Percentiles rank a stretch among this genome's conserved stretches.
These are phyloP conservation scores for Pseudorectes ferrugineus DNA, from an alignment of 2,113 vertebrate species.

Conservation along the genomic window DNA sequence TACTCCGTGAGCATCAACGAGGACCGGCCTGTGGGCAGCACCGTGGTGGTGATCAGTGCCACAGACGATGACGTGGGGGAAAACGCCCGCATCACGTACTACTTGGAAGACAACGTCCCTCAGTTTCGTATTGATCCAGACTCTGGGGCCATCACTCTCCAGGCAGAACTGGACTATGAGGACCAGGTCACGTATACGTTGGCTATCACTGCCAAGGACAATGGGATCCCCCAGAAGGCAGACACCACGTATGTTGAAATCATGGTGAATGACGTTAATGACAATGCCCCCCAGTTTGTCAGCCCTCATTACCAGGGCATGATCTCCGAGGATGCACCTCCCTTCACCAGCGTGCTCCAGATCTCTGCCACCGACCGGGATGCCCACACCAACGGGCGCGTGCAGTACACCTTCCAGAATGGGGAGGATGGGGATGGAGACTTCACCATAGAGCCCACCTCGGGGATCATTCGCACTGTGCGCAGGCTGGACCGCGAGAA, in stretches of 20 bases:
- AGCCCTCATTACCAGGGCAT: constrained; percentile 91
- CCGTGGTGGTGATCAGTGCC: constrained; percentile 93
- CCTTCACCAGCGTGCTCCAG: constrained; percentile 94
- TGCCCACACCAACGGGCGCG: constrained; percentile 90
- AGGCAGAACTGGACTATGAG: constrained; percentile 94
- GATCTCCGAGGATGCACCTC: constrained; percentile 92
- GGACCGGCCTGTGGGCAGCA: constrained; percentile 90
- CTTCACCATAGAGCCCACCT: constrained; percentile 97
- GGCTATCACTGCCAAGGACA: constrained; percentile 95
- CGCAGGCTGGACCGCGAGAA: constrained; percentile 91
- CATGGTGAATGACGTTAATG: constrained; percentile 97
- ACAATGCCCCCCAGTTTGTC: constrained; percentile 93
- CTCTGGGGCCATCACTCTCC: constrained; percentile 91
- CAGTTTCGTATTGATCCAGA: constrained; percentile 92
- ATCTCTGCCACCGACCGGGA: constrained; percentile 96
- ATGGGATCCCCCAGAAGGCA: constrained; percentile 96
- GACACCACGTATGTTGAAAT: constrained; percentile 98
- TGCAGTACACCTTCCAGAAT: constrained; percentile 98
- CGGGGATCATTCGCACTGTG: constrained; percentile 92
- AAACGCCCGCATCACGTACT: constrained; percentile 93
- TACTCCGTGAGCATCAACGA: constrained; percentile 93
- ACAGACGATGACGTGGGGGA: constrained; percentile 96
- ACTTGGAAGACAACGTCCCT: constrained; percentile 93
- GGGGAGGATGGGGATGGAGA: constrained; percentile 97
- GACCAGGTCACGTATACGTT: constrained; percentile 96